phyloP scores from a whole-genome alignment of 1,140 invertebrate species.

The Cyrtorhinus lividipennis region DNA sequence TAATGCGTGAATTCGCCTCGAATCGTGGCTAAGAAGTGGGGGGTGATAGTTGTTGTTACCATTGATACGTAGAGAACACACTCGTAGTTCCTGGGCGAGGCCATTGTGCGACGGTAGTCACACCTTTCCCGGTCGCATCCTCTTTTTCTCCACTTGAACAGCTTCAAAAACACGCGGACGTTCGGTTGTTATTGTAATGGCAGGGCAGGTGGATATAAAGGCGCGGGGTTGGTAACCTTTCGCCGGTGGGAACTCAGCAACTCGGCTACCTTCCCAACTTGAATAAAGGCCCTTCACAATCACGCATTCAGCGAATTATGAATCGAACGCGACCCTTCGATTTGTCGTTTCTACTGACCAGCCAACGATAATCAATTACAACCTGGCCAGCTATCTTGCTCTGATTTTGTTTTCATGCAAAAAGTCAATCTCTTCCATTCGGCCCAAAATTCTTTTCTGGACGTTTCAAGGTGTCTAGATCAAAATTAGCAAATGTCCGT shows the following conservation, averaged over 20 bases:
- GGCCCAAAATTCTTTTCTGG: background rate
- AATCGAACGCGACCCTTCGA: background rate
- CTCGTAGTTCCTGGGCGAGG: background rate
- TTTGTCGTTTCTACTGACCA: background rate
- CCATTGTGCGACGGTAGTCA: constrained; percentile 2
- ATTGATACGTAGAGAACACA: background rate
- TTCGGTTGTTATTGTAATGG: constrained; percentile 4
- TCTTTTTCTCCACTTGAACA: background rate
- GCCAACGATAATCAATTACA: background rate
- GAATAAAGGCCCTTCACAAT: background rate
- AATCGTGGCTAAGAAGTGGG: background rate
- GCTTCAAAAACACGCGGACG: background rate
- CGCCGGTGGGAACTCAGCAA: background rate
- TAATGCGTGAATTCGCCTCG: constrained; percentile 2
- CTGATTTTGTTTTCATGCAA: too few species aligned
- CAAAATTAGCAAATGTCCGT: background rate
- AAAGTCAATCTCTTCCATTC: too few species aligned
- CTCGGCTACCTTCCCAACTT: background rate
- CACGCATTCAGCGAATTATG: background rate
- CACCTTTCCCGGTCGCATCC: background rate
- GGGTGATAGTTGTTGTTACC: too few species aligned
- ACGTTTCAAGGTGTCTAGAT: background rate
- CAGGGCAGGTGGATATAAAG: background rate
- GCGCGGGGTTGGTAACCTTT: background rate
- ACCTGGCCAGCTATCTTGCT: background rate